Conservation (phyloP, 2,888 invertebrate species). For the Lepidochrysops patricia region DNA sequence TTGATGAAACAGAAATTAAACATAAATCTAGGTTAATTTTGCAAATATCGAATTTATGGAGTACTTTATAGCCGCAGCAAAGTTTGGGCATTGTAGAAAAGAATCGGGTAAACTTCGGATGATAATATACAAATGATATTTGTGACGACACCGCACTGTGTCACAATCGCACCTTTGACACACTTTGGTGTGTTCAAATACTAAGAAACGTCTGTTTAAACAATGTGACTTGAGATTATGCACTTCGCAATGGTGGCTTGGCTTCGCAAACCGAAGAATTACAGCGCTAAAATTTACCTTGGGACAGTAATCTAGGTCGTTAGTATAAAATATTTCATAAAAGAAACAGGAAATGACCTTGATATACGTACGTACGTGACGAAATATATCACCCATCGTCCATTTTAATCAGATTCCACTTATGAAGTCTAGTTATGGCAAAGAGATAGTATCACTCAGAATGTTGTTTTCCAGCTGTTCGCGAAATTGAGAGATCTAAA, state of each 20-base stretch:
- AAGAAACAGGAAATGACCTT: not conserved
- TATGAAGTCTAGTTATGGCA: too few relatives aligned
- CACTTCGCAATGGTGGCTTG: not conserved
- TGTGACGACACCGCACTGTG: not conserved
- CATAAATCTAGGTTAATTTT: not conserved
- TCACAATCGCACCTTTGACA: not conserved
- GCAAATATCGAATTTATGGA: not conserved
- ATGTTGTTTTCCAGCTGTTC: slow-evolving; percentile 78
- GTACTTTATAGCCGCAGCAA: not conserved
- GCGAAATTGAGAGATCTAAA: slow-evolving; percentile 79
- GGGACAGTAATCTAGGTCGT: not conserved
- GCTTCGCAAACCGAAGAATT: not conserved
- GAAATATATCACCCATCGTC: too few relatives aligned
- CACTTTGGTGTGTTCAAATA: not conserved
- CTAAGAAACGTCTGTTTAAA: not conserved
- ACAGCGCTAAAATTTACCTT: not conserved
- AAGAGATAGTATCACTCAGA: too few relatives aligned
- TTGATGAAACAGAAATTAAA: too few relatives aligned
- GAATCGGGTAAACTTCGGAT: not conserved
- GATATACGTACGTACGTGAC: not conserved
- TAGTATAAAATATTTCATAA: not conserved
- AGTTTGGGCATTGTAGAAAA: not conserved
- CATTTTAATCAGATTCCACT: too few relatives aligned
- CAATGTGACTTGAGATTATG: not conserved
- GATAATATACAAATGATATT: too few relatives aligned